Evolutionary conservation across 2,888 invertebrate genomes (phyloP), one percentile per base, ranked within the genome.

Genomic region (Dasysyrphus albostriatus): DNA sequence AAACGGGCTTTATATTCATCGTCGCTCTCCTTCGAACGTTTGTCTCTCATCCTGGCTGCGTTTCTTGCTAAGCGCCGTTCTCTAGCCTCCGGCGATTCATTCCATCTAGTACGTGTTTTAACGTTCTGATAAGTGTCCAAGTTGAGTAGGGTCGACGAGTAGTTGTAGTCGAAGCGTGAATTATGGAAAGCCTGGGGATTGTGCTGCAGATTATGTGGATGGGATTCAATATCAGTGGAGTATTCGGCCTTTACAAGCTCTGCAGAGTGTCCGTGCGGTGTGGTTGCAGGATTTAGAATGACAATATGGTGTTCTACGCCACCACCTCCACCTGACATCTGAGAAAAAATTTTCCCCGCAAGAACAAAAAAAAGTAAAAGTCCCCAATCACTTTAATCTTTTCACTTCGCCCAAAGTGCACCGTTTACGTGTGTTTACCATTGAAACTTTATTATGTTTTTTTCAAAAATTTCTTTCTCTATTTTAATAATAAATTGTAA

Each of bases 21-120:
- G 73, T 92, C 91, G 42, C 90, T 89, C 88, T 93, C 93, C 83
- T 92, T 92, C 0, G 92, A 89, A 16, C 93, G 90, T 88, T 92
- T 92, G 49, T 93, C 93, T 29, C 93, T 91, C 93, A 93, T 93
- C 74, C 93, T 90, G 80, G 92, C 91, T 67, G 93, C 93, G 91
- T 93, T 93, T 42, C 93, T 88, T 59, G 92, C 92, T 89, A 93
- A 88, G 4, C 93, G 90, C 56, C 93, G 89, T 88, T 91, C 91
- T 34, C 92, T 90, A 37, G 93, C 93, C 88, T 93, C 93, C 5
- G 91, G 90, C 70, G 92, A 92, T 89, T 93, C 93, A 91, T 93
- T 93, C 90, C 92, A 92, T 82, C 93, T 91, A 54, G 92, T 91
- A 47, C 92, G 89, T 54, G 89, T 87, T 63, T 89, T 89, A 51